phyloP scores from a whole-genome alignment of 1,140 invertebrate genomes.

The Calephelis virginiensis region DNA sequence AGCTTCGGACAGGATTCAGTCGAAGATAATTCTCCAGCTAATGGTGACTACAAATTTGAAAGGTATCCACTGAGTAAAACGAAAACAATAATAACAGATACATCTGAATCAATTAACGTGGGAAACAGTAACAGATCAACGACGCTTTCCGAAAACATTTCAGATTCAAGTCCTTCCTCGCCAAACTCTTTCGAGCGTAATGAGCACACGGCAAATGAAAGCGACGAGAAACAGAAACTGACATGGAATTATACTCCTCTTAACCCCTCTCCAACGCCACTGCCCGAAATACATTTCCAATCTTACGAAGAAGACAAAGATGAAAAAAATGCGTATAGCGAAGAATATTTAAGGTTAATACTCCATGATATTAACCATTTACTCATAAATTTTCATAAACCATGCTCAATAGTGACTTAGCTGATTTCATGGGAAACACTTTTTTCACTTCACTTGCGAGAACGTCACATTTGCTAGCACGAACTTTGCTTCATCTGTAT shows the following conservation, averaged over 20 bases:
- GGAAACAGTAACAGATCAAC: conserved; percentile 57
- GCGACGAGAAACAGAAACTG: conserved; percentile 51
- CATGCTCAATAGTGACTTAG: conserved; percentile 51
- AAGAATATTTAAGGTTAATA: conserved; percentile 78
- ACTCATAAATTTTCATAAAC: conserved; percentile 41
- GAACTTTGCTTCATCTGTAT: conserved; percentile 47
- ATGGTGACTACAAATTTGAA: conserved; percentile 58
- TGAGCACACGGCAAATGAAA: conserved; percentile 33
- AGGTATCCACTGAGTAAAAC: conserved; percentile 60
- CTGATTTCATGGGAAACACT: conserved; percentile 30
- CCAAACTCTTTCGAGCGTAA: conserved; percentile 45
- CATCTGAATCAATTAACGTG: conserved; percentile 60
- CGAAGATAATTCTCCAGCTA: conserved; percentile 51
- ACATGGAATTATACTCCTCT: conserved; percentile 68
- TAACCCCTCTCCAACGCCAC: conserved; percentile 50
- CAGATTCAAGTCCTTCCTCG: conserved; percentile 42
- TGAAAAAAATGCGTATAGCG: conserved; percentile 53
- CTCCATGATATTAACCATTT: conserved; percentile 41
- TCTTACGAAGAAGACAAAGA: conserved; percentile 65
- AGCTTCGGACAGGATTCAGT: conserved; percentile 75
- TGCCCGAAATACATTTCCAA: conserved; percentile 75
- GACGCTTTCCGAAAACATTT: conserved; percentile 51
- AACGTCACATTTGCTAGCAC: conserved; percentile 30
- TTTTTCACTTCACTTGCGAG: conserved; percentile 24
- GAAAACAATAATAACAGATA: conserved; percentile 66